Conservation (phyloP, 2,113 vertebrate genomes). For the Bambusicola thoracicus region DNA sequence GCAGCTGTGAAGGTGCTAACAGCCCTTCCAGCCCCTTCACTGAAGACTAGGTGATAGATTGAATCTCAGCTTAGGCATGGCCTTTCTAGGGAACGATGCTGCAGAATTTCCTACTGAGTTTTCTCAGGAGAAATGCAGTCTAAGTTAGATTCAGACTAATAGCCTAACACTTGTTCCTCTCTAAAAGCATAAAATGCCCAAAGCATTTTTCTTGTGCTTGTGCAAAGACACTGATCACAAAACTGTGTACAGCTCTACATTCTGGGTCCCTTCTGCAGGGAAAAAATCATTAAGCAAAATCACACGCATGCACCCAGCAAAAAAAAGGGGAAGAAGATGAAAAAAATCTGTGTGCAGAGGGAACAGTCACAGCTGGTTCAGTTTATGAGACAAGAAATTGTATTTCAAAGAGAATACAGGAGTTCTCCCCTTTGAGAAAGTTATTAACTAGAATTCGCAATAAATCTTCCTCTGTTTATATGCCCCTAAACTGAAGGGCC, state of each 20-base stretch:
- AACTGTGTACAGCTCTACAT: constrained; percentile 17
- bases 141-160: constrained; percentile 69
- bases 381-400: constrained; percentile 73
- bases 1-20: background rate
- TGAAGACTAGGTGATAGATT: background rate
- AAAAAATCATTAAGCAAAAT: constrained; percentile 75
- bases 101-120: constrained; percentile 17
- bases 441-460: constrained; percentile 67
- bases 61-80: constrained; percentile 41
- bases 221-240: constrained; percentile 67
- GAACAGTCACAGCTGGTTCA: constrained; percentile 64
- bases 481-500: constrained; percentile 52
- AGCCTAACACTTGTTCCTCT: constrained; percentile 67
- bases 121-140: constrained; percentile 66
- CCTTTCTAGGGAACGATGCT: constrained; percentile 45
- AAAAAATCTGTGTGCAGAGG: constrained; percentile 21
- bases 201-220: constrained; percentile 67
- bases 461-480: constrained; percentile 62
- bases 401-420: constrained; percentile 72
- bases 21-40: background rate
- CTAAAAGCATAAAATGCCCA: constrained; percentile 67
- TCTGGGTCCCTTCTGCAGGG: constrained; percentile 54
- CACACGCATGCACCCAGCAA: constrained; percentile 37
- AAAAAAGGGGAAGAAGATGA: constrained; percentile 50
- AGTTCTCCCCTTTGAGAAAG: constrained; percentile 65